These are phyloP conservation scores for Bombyx huttoni DNA, from an alignment of 2,888 invertebrate genomes.

Conservation along the genomic window DNA sequence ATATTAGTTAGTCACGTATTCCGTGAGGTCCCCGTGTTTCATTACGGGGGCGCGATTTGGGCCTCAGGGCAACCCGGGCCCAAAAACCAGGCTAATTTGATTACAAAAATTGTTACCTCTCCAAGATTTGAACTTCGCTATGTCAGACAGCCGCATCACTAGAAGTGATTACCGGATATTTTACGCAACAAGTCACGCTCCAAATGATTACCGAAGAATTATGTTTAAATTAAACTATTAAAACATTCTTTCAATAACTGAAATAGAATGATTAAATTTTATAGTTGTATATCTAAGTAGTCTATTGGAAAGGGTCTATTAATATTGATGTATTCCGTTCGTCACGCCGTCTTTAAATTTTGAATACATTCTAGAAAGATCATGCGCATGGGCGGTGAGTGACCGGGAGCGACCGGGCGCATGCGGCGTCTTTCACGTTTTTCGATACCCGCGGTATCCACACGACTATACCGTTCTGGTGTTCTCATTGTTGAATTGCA, in stretches of 20 bases:
- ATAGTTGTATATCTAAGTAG: no score
- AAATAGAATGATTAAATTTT: background rate
- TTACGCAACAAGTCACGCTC: no score
- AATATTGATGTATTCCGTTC: constrained; percentile 15
- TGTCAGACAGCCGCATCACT: no score
- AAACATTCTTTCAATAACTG: background rate
- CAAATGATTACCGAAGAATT: no score
- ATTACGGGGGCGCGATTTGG: no score
- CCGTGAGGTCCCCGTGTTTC: no score
- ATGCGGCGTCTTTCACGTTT: constrained; percentile 20
- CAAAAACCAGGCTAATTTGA: no score
- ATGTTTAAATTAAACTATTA: background rate
- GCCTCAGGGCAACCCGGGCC: no score
- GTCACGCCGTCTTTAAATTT: constrained; percentile 11
- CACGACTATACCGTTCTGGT: constrained; percentile 19
- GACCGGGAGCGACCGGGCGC: constrained; percentile 25
- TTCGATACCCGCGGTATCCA: constrained; percentile 8
- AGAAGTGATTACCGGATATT: no score
- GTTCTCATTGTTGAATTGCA: constrained; percentile 16
- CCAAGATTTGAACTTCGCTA: no score
- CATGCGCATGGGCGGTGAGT: constrained; percentile 28
- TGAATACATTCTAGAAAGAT: constrained; percentile 11
- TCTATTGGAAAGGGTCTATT: constrained; percentile 2
- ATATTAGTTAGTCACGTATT: no score
- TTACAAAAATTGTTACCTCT: no score